Evolutionary conservation across 2,888 invertebrate genomes (phyloP), one percentile per base, ranked within the genome.

Genomic region (Ceriagrion tenellum): DNA sequence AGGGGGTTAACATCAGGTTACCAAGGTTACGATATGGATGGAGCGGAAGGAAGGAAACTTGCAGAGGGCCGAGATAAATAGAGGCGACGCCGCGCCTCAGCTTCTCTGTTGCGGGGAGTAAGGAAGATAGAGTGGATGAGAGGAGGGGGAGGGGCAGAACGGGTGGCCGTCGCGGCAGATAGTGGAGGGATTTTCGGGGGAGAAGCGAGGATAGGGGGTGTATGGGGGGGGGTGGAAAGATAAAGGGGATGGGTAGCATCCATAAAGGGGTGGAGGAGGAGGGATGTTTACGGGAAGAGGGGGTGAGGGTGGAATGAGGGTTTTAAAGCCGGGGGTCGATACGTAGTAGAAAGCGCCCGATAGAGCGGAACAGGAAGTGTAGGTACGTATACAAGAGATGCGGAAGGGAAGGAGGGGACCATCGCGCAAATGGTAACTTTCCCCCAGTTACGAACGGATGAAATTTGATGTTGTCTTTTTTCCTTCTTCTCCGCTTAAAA

Each of bases 1-100:
- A 35, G 35, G 81, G 2, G 30, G 35, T 13, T 1, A 30, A 35
- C 81, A 81, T 81, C 81, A 81, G 35, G 81, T 35, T 69, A 69
- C 69, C n/a, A 35, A 81, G 81, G 81, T 35, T 35, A 35, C 81
- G 81, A 81, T 81, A 81, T 81, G 81, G 81, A 35, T 35, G 81
- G 81, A 35, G 81, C 81, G 81, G 81, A 81, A 81, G 81, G 47
- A 47, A 47, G 47, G 81, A 81, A 59, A 35, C 35, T 81, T 81
- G 47, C 47, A 47, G 47, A 47, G 81, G 81, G 35, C 4, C 26
- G 81, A 81, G 81, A 81, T 81, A 81, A 81, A 81, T 81, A 81
- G 81, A 81, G 26, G 81, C 81, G 35, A 30, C 30, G 30, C 35
- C 16, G 30, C 0, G 30, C 30, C 35, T 23, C 81, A 35, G 30